Conservation (phyloP, 2,888 invertebrate species). For the Monopis laevigella region DNA sequence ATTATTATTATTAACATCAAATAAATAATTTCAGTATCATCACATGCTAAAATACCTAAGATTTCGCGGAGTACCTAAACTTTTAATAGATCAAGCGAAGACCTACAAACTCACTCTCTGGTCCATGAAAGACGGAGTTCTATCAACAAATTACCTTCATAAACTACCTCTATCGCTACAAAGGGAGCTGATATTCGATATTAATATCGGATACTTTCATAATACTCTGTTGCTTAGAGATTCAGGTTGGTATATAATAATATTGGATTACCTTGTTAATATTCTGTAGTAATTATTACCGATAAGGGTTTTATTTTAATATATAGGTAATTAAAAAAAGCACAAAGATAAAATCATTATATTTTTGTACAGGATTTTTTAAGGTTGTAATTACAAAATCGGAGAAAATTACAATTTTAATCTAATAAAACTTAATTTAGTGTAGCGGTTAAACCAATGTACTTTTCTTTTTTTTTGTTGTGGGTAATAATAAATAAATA, state of each 20-base stretch:
- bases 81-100: conserved; percentile 37
- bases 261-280: too few species aligned
- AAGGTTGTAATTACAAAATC: too few species aligned
- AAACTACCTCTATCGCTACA: conserved; percentile 44
- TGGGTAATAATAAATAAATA: too few species aligned
- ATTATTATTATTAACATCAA: background rate
- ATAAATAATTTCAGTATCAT: conserved; percentile 36
- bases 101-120: conserved; percentile 45
- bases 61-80: conserved; percentile 33
- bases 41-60: conserved; percentile 45
- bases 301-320: too few species aligned
- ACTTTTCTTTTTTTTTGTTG: too few species aligned
- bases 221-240: conserved; percentile 44
- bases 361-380: too few species aligned
- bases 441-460: too few species aligned
- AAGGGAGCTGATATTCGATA: conserved; percentile 58
- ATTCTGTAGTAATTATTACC: too few species aligned
- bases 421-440: too few species aligned
- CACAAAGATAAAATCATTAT: too few species aligned
- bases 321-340: too few species aligned
- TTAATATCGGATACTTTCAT: conserved; percentile 50
- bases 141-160: conserved; percentile 34
- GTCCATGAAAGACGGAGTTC: conserved; percentile 50
- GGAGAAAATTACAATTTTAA: too few species aligned
- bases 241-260: conserved; percentile 29